phyloP scores from a whole-genome alignment of 2,888 invertebrate species.

The Drosophila prostipennis region DNA sequence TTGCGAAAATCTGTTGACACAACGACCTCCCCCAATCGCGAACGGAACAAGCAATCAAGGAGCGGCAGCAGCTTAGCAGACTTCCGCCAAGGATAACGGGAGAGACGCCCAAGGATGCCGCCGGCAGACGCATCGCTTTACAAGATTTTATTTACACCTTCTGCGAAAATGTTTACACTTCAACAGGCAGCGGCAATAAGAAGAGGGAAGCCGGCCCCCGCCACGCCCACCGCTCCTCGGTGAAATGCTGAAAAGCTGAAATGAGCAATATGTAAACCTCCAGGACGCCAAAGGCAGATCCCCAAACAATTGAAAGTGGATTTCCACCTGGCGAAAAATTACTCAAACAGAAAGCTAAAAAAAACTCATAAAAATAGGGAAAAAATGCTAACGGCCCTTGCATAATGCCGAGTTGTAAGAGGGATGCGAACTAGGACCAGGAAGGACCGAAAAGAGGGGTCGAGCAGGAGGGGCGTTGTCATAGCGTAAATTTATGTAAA shows the following conservation, averaged over 20 bases:
- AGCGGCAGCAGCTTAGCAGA: conserved; percentile 52
- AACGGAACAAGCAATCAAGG: conserved; percentile 46
- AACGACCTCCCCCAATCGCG: conserved; percentile 24
- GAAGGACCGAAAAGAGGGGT: too few species aligned
- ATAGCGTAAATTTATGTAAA: conserved; percentile 80
- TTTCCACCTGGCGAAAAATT: conserved; percentile 73
- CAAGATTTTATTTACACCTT: conserved; percentile 79
- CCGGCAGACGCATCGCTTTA: conserved; percentile 55
- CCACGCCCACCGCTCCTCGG: conserved; percentile 8
- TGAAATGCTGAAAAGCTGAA: conserved; percentile 34
- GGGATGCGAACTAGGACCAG: conserved; percentile 21
- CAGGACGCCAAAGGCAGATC: conserved; percentile 65
- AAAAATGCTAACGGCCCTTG: conserved; percentile 35
- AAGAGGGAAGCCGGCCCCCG: conserved; percentile 20
- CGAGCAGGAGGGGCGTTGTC: conserved; percentile 42
- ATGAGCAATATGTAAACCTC: conserved; percentile 75
- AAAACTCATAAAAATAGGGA: conserved; percentile 64
- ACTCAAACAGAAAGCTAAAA: conserved; percentile 58
- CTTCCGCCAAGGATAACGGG: conserved; percentile 53
- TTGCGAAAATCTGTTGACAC: conserved; percentile 40
- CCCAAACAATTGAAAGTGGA: conserved; percentile 82
- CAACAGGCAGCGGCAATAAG: conserved; percentile 68
- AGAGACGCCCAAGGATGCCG: conserved; percentile 34
- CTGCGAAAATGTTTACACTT: conserved; percentile 79
- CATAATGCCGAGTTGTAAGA: conserved; percentile 36